Evolutionary conservation across 2,797 vertebrate genomes (phyloP).

Genomic region (Gymnocypris eckloni): DNA sequence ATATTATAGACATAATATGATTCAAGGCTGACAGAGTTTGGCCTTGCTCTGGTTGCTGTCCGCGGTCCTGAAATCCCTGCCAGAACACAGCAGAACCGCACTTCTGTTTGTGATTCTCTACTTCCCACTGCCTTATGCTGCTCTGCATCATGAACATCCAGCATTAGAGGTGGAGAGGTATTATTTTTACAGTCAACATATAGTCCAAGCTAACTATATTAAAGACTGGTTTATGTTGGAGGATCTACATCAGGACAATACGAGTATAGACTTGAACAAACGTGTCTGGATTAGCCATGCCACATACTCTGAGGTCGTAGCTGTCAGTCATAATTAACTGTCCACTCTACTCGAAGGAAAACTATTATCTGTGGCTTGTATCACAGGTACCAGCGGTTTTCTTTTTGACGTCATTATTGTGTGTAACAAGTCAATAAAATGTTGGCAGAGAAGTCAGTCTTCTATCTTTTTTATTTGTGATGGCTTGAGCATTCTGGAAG

Average conservation of each 20-base stretch:
- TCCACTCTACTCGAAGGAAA: constrained; percentile 6
- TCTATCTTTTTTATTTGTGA: constrained; percentile 8
- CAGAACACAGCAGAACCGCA: constrained; percentile 6
- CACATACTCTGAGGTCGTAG: constrained; percentile 37
- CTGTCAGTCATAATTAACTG: constrained; percentile 37
- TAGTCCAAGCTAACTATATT: background rate
- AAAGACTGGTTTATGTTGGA: background rate
- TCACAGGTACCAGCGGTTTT: constrained; percentile 11
- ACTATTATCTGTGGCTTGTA: constrained; percentile 26
- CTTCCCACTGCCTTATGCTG: constrained; percentile 5
- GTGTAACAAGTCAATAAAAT: constrained; percentile 15
- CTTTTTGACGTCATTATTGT: constrained; percentile 34
- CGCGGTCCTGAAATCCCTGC: constrained; percentile 48
- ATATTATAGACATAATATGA: background rate
- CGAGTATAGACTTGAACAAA: constrained; percentile 1
- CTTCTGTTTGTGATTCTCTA: background rate
- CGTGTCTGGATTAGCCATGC: constrained; percentile 20
- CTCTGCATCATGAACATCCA: background rate
- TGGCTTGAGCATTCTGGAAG: background rate
- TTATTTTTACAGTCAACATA: background rate
- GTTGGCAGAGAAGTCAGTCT: background rate
- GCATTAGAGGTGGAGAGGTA: background rate
- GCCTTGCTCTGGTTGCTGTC: constrained; percentile 45
- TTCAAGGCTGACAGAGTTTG: constrained; percentile 21
- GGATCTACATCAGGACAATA: background rate